Evolutionary conservation across 2,113 vertebrate species (phyloP).

Genomic region (Syngnathoides biaculeatus): DNA sequence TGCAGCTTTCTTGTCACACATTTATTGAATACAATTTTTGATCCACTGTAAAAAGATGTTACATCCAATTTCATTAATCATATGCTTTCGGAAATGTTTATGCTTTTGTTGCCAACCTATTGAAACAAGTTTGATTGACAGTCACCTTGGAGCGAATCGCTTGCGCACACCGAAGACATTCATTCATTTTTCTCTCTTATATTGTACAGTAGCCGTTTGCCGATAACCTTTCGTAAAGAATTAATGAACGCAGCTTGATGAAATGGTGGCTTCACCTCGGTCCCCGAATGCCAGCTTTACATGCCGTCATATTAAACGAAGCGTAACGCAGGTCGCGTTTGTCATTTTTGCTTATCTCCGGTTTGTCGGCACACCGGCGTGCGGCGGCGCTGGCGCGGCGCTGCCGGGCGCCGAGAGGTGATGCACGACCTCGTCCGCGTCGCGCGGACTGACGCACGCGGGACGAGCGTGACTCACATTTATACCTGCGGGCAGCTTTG

Average conservation of each 20-base stretch:
- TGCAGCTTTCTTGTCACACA: background rate
- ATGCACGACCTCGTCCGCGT: background rate
- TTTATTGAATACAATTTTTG: background rate
- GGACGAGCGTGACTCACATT: background rate
- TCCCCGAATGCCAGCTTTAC: conserved; percentile 19
- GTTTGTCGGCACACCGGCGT: background rate
- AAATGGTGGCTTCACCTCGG: conserved; percentile 9
- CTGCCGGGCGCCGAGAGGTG: background rate
- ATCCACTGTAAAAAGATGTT: too few relatives aligned
- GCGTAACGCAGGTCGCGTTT: conserved; percentile 13
- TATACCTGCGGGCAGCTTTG: background rate
- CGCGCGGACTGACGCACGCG: background rate
- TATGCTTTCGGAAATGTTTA: background rate
- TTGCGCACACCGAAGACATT: background rate
- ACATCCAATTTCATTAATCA: too few relatives aligned
- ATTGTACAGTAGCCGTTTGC: background rate
- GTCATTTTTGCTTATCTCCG: background rate
- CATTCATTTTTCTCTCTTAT: background rate
- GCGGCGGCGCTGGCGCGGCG: background rate
- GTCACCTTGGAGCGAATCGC: background rate
- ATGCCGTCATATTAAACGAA: conserved; percentile 15
- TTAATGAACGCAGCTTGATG: background rate
- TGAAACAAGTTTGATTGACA: background rate
- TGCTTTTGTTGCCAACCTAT: background rate
- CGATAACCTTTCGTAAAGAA: background rate